Conservation (phyloP, 1,140 invertebrate species). For the Heliothis virescens region DNA sequence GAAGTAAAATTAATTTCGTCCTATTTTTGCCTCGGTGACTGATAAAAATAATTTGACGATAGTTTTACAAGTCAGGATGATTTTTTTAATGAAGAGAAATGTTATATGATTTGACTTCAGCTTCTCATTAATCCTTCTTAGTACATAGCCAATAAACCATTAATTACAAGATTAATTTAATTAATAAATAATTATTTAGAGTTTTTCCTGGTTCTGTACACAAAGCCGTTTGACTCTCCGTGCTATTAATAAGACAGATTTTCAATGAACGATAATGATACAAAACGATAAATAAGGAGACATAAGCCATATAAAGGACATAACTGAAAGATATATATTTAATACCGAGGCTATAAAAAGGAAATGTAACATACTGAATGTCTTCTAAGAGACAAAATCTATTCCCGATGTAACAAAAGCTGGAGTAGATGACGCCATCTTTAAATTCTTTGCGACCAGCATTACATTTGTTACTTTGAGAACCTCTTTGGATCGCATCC, state of each 20-base stretch:
- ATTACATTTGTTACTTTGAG: constrained; percentile 9
- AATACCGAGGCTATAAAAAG: background rate
- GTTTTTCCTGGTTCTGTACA: too few relatives aligned
- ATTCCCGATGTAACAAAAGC: constrained; percentile 4
- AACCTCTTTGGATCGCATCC: constrained; percentile 26
- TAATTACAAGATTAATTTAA: too few relatives aligned
- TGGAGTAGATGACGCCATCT: constrained; percentile 8
- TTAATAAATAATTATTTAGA: too few relatives aligned
- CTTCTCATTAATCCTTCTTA: background rate
- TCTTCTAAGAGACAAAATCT: background rate
- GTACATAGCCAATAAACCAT: too few relatives aligned
- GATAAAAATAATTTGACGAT: background rate
- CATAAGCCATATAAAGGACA: too few relatives aligned
- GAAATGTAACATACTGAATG: background rate
- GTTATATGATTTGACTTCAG: background rate
- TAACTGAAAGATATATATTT: too few relatives aligned
- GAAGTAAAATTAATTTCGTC: too few relatives aligned
- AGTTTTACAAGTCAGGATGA: background rate
- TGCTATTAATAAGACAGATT: too few relatives aligned
- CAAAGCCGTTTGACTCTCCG: too few relatives aligned
- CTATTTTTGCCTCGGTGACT: background rate
- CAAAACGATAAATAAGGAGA: too few relatives aligned
- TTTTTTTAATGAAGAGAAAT: background rate
- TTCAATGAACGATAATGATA: too few relatives aligned
- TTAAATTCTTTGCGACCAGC: constrained; percentile 6